Percentiles rank a stretch among this genome's conserved stretches.
phyloP scores from a whole-genome alignment of 2,888 invertebrate genomes.

The Pyrocoelia pectoralis region DNA sequence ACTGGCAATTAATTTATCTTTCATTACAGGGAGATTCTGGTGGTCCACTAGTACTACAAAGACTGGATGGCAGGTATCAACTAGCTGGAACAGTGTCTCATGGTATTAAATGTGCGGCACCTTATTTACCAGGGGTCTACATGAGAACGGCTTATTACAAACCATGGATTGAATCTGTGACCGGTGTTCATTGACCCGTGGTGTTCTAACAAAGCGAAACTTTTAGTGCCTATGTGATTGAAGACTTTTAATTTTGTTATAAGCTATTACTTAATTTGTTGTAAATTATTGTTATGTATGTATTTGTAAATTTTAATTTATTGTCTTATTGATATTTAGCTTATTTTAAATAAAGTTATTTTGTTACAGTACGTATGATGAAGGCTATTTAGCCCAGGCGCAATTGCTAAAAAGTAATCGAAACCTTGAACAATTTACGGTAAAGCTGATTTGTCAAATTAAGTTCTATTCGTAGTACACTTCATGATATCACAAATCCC shows the following conservation, averaged over 20 bases:
- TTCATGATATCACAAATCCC: too few species aligned
- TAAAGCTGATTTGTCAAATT: too few species aligned
- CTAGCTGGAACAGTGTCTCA: conserved; percentile 92
- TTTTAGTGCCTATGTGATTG: conserved; percentile 45
- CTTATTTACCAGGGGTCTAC: conserved; percentile 91
- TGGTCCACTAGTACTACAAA: conserved; percentile 84
- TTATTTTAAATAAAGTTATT: conserved; percentile 5
- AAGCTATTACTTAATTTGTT: conserved; percentile 23
- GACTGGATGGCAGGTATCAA: conserved; percentile 86
- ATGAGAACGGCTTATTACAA: conserved; percentile 93
- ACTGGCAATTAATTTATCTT: too few species aligned
- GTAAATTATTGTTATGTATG: conserved; percentile 34
- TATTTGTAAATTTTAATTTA: conserved; percentile 34
- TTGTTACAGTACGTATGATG: neutral
- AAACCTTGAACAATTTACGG: too few species aligned
- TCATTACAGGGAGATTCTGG: conserved; percentile 89
- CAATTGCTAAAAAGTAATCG: too few species aligned
- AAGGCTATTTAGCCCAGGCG: too few species aligned
- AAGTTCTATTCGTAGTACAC: too few species aligned
- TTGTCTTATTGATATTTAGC: conserved; percentile 14
- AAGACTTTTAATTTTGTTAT: conserved; percentile 39
- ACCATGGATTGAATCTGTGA: conserved; percentile 88
- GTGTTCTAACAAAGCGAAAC: conserved; percentile 8
- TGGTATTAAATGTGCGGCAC: conserved; percentile 94
- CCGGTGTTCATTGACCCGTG: conserved; percentile 71